Base-by-base conservation (phyloP, 2,113 vertebrate species). In the Eira barbara region DNA sequence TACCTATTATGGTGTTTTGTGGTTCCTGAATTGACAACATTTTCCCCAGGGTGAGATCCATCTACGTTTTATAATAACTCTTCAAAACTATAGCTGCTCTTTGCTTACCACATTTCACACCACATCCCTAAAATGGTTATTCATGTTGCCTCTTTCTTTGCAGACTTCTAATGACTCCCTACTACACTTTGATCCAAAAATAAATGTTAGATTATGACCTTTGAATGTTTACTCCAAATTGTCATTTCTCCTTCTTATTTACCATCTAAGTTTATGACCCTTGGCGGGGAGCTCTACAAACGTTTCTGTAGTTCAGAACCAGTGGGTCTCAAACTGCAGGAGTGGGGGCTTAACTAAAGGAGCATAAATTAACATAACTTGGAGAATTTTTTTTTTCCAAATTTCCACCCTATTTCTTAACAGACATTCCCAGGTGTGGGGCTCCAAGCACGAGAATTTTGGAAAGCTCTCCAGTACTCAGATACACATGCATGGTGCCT, bases 211-310 rank as follows among this genome's bases (percentile, higher is more conserved):
- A 82, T 67, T 59, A 47, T 95, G 92, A 97, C 95, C 90, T 95
- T 97, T 98, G 91, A 97, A 82, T 96, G 78, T 97, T 96, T 97
- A 97, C 73, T 97, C 55, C 79, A 92, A 97, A 97, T 97, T 89
- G 82, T 86, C 31, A 0, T 96, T 97, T 79, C 52, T 81, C 71
- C 21, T 34, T 94, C 94, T 96, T 94, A 79, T 96, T 97, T 96
- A 92, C 79, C 69, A 29, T 47, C 80, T 76, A 87, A 86, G 67
- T 80, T 95, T 96, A 86, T 69, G n/a, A 86, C 52, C 39, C 91
- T 79, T 82, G 85, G 39, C 52, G 42, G 29, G 67, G 6, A 47
- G 52, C 7, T 86, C 25, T 57, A 89, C 39, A 91, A 95, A 71
- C 34, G 6, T 36, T 65, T 91, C 36, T 52, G 14, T 20, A 76